Percentiles rank a stretch among this genome's conserved stretches.
phyloP scores from a whole-genome alignment of 2,113 vertebrate genomes.

The Halichoerus grypus region DNA sequence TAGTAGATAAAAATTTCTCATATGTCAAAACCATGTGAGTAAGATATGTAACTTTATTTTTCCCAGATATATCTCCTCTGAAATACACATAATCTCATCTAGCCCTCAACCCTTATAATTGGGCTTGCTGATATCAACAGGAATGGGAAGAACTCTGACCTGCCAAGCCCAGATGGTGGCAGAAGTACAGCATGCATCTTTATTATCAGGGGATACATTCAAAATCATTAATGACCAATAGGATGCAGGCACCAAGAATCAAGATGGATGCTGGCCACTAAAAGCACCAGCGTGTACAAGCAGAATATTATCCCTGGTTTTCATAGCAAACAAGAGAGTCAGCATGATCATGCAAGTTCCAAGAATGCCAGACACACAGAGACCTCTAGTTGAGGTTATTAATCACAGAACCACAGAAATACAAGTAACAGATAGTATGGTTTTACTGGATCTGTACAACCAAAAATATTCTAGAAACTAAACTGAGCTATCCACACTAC shows the following conservation, averaged over 20 bases:
- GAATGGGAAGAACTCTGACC: background rate
- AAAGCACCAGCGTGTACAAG: background rate
- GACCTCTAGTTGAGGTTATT: background rate
- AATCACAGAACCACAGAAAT: background rate
- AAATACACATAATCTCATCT: background rate
- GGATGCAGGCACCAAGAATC: background rate
- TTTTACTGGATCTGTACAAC: background rate
- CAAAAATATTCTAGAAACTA: background rate
- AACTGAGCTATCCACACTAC: background rate
- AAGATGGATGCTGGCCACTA: background rate
- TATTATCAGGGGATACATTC: background rate
- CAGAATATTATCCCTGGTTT: background rate
- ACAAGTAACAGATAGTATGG: background rate
- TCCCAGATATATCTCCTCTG: background rate
- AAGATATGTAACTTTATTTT: background rate
- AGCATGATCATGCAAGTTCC: background rate
- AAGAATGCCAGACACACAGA: background rate
- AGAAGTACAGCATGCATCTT: background rate
- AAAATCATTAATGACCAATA: background rate
- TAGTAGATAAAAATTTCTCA: conserved; percentile 7
- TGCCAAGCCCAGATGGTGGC: background rate
- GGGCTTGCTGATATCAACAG: background rate
- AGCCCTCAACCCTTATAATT: background rate
- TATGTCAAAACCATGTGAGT: background rate
- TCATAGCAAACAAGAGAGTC: background rate